These are phyloP conservation scores for Agrochola circellaris DNA, from an alignment of 2,888 invertebrate genomes.

Conservation along the genomic window DNA sequence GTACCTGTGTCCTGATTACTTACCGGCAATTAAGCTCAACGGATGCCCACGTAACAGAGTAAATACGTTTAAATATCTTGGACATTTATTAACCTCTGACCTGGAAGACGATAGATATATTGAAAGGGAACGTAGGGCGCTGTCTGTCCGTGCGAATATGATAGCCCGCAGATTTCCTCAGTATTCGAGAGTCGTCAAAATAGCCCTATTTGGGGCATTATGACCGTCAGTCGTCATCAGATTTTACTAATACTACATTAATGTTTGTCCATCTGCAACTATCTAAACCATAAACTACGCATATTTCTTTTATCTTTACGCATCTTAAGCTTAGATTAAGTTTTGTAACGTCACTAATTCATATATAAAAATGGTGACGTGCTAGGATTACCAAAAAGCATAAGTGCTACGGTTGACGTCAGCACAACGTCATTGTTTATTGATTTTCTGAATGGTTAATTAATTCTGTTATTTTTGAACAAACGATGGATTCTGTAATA, in stretches of 20 bases:
- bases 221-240: too few relatives aligned
- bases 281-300: slow-evolving; percentile 21
- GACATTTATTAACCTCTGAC: too few relatives aligned
- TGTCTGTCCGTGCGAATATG: too few relatives aligned
- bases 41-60: too few relatives aligned
- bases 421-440: not conserved
- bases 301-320: slow-evolving; percentile 25
- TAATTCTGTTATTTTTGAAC: not conserved
- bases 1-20: too few relatives aligned
- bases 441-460: not conserved
- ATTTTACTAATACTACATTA: not conserved
- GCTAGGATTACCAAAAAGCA: slow-evolving; percentile 8
- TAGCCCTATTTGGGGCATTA: too few relatives aligned
- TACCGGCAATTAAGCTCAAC: too few relatives aligned
- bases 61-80: too few relatives aligned
- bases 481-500: not conserved
- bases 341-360: slow-evolving; percentile 22
- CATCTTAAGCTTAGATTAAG: not conserved
- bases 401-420: slow-evolving; percentile 4
- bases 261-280: slow-evolving; percentile 15
- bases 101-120: too few relatives aligned
- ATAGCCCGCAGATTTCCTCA: too few relatives aligned
- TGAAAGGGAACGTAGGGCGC: too few relatives aligned
- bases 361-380: slow-evolving; percentile 19
- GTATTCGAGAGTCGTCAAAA: too few relatives aligned